Evolutionary conservation across 2,888 invertebrate genomes (phyloP).

Genomic region (Diaperis boleti): DNA sequence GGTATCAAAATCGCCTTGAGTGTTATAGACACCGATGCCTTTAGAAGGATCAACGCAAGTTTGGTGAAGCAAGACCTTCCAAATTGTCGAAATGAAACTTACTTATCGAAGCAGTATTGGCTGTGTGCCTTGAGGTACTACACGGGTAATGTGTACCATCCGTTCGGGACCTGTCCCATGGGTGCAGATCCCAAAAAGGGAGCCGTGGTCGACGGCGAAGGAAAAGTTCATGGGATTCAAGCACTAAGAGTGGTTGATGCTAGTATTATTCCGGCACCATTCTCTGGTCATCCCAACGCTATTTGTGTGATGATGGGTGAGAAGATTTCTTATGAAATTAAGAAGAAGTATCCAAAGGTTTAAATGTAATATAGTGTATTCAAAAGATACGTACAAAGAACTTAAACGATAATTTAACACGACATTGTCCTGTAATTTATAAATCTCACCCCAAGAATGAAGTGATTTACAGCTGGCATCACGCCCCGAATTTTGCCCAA

Average conservation of each 20-base stretch:
- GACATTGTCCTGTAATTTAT: too few species aligned
- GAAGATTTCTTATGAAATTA: background rate
- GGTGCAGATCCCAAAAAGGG: slow-evolving; percentile 60
- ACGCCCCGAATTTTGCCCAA: too few species aligned
- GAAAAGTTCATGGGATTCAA: slow-evolving; percentile 68
- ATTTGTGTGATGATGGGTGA: background rate
- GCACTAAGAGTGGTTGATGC: slow-evolving; percentile 71
- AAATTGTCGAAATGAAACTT: slow-evolving; percentile 60
- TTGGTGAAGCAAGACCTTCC: slow-evolving; percentile 65
- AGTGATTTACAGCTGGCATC: too few species aligned
- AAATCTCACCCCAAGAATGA: too few species aligned
- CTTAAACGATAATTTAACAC: too few species aligned
- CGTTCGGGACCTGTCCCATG: slow-evolving; percentile 71
- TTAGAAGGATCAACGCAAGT: slow-evolving; percentile 67
- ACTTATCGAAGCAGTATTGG: slow-evolving; percentile 80
- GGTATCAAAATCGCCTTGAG: slow-evolving; percentile 71
- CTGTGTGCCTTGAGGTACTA: slow-evolving; percentile 78
- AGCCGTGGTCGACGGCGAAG: slow-evolving; percentile 67
- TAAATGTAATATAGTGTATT: background rate
- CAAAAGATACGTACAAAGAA: slow-evolving; percentile 5
- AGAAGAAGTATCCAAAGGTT: too few species aligned
- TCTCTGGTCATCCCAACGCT: background rate
- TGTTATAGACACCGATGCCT: slow-evolving; percentile 71
- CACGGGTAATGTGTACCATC: slow-evolving; percentile 79
- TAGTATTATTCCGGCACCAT: slow-evolving; percentile 72